Evolutionary conservation across 64 coral and sea anemone genomes (phyloP).

Genomic region (Orbicella faveolata): DNA sequence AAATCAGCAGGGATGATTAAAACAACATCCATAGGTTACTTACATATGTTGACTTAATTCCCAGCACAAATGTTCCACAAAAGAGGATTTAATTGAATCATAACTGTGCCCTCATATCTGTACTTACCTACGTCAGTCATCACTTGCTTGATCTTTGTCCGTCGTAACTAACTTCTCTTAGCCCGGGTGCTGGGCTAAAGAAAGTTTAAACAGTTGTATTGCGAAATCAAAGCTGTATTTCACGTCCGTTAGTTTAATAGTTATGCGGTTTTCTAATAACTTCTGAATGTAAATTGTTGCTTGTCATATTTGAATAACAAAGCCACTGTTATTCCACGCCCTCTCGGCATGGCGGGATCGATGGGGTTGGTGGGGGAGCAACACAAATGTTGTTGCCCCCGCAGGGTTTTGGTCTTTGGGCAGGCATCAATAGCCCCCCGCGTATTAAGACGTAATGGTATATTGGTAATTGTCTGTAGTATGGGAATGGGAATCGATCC

Average conservation of each 20-base stretch:
- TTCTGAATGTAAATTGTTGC: neutral
- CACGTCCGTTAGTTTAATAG: neutral
- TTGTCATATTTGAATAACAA: conserved; percentile 25
- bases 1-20: neutral
- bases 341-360: neutral
- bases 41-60: neutral
- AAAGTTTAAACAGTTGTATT: neutral
- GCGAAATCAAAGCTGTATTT: neutral
- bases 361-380: too few relatives aligned
- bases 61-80: neutral
- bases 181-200: neutral
- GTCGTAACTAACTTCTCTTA: neutral
- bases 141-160: neutral
- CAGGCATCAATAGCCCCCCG: too few relatives aligned
- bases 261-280: neutral
- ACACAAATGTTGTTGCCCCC: too few relatives aligned
- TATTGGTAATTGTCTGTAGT: too few relatives aligned
- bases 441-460: too few relatives aligned
- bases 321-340: neutral
- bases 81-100: neutral
- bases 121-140: neutral
- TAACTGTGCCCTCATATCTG: neutral
- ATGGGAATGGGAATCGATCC: too few relatives aligned
- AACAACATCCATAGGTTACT: neutral
- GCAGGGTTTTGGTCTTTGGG: too few relatives aligned